Percentiles rank a stretch among this genome's conserved stretches.
Evolutionary conservation across 2,888 invertebrate species (phyloP).

Genomic region (Caenorhabditis virilis): DNA sequence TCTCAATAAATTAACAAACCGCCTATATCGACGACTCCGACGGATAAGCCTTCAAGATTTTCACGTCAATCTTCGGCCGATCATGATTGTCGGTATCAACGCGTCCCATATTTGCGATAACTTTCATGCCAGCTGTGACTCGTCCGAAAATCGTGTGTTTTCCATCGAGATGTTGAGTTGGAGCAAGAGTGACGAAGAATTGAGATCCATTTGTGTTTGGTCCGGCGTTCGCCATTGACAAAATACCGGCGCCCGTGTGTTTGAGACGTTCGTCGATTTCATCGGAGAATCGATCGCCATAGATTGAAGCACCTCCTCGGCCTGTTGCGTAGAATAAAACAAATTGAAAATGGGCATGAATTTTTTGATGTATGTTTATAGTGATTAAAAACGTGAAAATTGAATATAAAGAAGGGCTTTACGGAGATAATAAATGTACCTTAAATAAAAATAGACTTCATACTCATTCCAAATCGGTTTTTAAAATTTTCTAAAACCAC

Average conservation of each 20-base stretch:
- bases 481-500: no score
- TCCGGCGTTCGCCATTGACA: slow-evolving; percentile 92
- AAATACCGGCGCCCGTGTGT: slow-evolving; percentile 82
- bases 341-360: no score
- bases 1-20: no score
- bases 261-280: slow-evolving; percentile 91
- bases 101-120: slow-evolving; percentile 87
- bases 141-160: slow-evolving; percentile 91
- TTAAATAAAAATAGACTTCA: no score
- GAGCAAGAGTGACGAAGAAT: slow-evolving; percentile 94
- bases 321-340: no score
- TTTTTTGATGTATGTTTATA: no score
- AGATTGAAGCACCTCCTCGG: slow-evolving; percentile 93
- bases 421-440: no score
- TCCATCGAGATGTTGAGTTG: slow-evolving; percentile 95
- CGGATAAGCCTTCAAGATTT: slow-evolving; percentile 62
- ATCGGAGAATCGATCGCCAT: slow-evolving; percentile 91
- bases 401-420: no score
- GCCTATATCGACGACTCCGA: slow-evolving; percentile 43
- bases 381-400: no score
- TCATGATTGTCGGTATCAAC: slow-evolving; percentile 92
- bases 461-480: no score
- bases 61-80: slow-evolving; percentile 85
- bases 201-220: slow-evolving; percentile 96
- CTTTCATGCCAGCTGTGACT: slow-evolving; percentile 70